Evolutionary conservation across 1,140 invertebrate species (phyloP), one percentile per base, ranked within the genome.

Genomic region (Drosophila subobscura): DNA sequence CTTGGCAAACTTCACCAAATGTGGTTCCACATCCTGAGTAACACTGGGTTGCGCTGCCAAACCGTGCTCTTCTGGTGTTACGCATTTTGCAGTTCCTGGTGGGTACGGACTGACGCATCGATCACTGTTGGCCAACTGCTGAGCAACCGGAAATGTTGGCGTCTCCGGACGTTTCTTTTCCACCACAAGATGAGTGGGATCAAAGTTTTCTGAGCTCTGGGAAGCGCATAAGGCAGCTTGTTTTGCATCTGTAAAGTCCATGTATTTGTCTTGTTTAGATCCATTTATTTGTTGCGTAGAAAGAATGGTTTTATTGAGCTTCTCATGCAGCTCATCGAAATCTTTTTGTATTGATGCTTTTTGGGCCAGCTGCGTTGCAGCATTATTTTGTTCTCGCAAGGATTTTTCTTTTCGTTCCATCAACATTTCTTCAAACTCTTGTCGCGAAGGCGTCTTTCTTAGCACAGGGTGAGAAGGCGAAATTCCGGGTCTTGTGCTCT

Each of bases 1-100:
- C 70, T 97, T 94, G 1, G 98, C 97, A 92, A 99, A 99, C 81
- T 96, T 95, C 8, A 98, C 97, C 83, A 98, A 95, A 64, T 95
- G 96, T 23, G 97, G 95, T n/a, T 97, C 95, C 49, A 98, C 97
- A 93, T 96, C 95, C 54, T 95, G 95, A 0, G 72, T 75, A 8
- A 37, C 4, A 37, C 10, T 56, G 40, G 22, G 23, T 25, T 47
- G 46, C 2, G 46, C 22, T n/a, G n/a, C 12, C 6, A n/a, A 10
- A 25, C 12, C 22, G 10, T 5, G 23, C 10, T 47, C 8, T 5
- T n/a, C 41, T 7, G 40, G 8, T 23, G 1, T 56, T 27, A 0
- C 53, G 3, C 33, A 37, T 23, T 55, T 47, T 7, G 40, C 53
- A 20, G 20, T 42, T 14, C 20, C 6, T 4, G 54, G 14, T 8